Evolutionary conservation across 1,140 invertebrate genomes (phyloP).

Genomic region (Pollicipes pollicipes): DNA sequence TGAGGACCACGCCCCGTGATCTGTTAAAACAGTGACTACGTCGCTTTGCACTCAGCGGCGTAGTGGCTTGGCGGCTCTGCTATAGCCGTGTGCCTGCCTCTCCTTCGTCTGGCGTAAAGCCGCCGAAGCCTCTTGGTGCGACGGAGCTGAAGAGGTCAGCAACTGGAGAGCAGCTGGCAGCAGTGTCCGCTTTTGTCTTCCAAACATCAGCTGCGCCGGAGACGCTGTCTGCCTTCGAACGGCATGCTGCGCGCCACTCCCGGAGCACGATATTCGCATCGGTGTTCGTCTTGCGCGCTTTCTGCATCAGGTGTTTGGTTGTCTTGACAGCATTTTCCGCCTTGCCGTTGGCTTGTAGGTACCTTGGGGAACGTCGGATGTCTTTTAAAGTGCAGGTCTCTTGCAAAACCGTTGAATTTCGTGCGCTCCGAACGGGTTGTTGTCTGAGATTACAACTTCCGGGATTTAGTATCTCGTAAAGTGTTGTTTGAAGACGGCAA

Average conservation of each 20-base stretch:
- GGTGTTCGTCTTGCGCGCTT: background rate
- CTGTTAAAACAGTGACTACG: too few species aligned
- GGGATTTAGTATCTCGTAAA: background rate
- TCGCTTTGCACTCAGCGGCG: too few species aligned
- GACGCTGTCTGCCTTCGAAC: background rate
- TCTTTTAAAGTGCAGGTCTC: background rate
- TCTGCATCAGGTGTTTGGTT: background rate
- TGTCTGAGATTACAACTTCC: background rate
- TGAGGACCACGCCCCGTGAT: too few species aligned
- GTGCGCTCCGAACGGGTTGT: background rate
- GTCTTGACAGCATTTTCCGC: background rate
- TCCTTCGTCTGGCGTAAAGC: too few species aligned
- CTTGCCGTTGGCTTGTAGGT: background rate
- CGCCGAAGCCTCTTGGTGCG: too few species aligned
- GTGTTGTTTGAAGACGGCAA: background rate
- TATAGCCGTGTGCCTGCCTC: too few species aligned
- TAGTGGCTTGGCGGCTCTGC: too few species aligned
- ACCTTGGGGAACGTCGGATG: background rate
- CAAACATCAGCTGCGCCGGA: background rate
- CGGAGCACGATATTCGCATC: background rate
- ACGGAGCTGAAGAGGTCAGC: too few species aligned
- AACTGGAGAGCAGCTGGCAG: too few species aligned
- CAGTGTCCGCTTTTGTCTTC: too few species aligned
- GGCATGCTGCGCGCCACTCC: background rate
- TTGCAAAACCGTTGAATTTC: background rate